phyloP scores from a whole-genome alignment of 2,797 vertebrate genomes.

The Scomberomorus guttatus region DNA sequence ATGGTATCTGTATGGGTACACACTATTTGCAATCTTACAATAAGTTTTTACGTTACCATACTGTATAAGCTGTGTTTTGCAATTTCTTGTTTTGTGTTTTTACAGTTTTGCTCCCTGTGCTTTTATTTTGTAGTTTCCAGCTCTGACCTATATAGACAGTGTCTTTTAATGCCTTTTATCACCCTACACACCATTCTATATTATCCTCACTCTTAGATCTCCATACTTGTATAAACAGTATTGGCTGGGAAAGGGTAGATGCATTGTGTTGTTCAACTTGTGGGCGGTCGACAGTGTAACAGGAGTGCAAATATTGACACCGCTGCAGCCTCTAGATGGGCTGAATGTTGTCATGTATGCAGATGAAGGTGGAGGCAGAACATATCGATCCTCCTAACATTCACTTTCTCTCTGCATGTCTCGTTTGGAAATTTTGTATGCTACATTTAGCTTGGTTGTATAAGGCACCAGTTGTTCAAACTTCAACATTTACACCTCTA shows the following conservation, averaged over 20 bases:
- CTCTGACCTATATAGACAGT: conserved; percentile 10
- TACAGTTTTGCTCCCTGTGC: not conserved
- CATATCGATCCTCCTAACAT: conserved; percentile 46
- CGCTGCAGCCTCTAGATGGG: conserved; percentile 45
- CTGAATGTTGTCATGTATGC: conserved; percentile 64
- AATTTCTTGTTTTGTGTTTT: not conserved
- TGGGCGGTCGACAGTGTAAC: conserved; percentile 60
- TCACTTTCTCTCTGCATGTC: conserved; percentile 43
- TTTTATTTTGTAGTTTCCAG: conserved; percentile 30
- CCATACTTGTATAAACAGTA: conserved; percentile 42
- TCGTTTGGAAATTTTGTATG: conserved; percentile 35
- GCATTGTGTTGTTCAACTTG: conserved; percentile 50
- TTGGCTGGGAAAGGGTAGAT: conserved; percentile 27
- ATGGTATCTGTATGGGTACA: not conserved
- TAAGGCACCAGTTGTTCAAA: conserved; percentile 21
- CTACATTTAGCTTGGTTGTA: conserved; percentile 58
- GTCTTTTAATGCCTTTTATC: conserved; percentile 28
- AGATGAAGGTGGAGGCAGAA: conserved; percentile 63
- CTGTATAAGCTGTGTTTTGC: not conserved
- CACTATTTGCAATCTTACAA: not conserved
- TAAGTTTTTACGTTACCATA: not conserved
- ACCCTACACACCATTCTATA: conserved; percentile 29
- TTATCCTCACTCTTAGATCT: conserved; percentile 31
- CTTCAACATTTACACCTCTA: conserved; percentile 1
- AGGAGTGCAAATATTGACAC: conserved; percentile 66